phyloP scores from a whole-genome alignment of 2,113 vertebrate genomes.

The Actinemys pallida region DNA sequence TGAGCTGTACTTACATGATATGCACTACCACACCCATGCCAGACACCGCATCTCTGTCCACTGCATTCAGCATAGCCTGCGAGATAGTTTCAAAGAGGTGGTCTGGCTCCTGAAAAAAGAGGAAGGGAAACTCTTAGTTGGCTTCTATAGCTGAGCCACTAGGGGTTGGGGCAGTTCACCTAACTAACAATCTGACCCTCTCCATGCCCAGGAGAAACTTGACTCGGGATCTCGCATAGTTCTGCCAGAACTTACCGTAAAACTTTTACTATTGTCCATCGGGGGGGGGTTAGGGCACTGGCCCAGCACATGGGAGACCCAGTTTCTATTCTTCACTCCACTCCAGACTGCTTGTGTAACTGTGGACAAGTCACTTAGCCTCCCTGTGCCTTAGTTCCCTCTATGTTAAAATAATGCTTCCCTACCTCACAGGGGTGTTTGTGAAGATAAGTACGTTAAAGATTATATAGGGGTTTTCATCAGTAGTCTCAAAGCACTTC shows the following conservation, averaged over 20 bases:
- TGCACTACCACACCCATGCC: conserved; percentile 97
- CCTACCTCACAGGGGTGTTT: too few relatives aligned
- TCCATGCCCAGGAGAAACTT: background rate
- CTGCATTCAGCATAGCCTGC: conserved; percentile 96
- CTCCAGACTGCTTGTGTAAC: background rate
- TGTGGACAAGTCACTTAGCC: background rate
- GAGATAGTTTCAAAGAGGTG: conserved; percentile 98
- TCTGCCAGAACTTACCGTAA: background rate
- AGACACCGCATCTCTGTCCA: conserved; percentile 94
- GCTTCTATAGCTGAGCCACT: background rate
- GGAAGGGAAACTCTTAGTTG: background rate
- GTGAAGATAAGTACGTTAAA: too few relatives aligned
- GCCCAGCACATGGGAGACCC: background rate
- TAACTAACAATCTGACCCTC: background rate
- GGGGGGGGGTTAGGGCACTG: background rate
- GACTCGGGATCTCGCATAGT: too few relatives aligned
- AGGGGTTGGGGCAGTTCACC: background rate
- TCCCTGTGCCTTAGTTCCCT: background rate
- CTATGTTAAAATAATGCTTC: background rate
- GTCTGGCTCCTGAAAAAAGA: conserved; percentile 86
- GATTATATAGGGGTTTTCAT: background rate
- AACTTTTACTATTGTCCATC: background rate
- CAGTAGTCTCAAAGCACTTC: background rate
- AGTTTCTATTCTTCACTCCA: background rate
- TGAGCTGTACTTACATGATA: conserved; percentile 88